Conservation (phyloP, 2,113 vertebrate species). For the Spilogale gracilis region DNA sequence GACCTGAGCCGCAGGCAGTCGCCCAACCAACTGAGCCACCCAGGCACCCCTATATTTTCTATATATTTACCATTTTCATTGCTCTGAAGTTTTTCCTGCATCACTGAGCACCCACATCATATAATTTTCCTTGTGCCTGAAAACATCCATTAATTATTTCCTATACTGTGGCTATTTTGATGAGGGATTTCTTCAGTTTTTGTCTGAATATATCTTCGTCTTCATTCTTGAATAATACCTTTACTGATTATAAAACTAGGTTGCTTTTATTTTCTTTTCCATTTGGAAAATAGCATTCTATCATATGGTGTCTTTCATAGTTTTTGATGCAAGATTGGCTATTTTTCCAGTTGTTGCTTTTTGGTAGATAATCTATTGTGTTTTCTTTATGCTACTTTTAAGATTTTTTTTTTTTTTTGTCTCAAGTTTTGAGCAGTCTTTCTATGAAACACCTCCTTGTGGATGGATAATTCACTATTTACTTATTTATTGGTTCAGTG, state of each 20-base stretch:
- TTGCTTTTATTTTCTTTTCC: conserved; percentile 2
- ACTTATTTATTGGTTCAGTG: background rate
- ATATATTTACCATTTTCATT: background rate
- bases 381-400: background rate
- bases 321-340: background rate
- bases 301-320: background rate
- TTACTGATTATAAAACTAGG: background rate
- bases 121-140: conserved; percentile 11
- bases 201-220: background rate
- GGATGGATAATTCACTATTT: background rate
- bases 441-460: background rate
- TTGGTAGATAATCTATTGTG: background rate
- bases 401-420: background rate
- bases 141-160: background rate
- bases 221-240: conserved; percentile 11
- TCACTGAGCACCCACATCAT: background rate
- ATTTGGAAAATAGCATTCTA: background rate
- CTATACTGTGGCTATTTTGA: background rate
- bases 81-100: background rate
- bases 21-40: too few relatives aligned
- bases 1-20: too few relatives aligned
- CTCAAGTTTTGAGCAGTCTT: background rate
- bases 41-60: background rate
- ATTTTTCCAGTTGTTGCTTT: background rate
- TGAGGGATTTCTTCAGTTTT: background rate